Percentiles rank a stretch among this genome's conserved stretches.
Conservation (phyloP, 1,140 invertebrate species). For the Drosophila funebris region DNA sequence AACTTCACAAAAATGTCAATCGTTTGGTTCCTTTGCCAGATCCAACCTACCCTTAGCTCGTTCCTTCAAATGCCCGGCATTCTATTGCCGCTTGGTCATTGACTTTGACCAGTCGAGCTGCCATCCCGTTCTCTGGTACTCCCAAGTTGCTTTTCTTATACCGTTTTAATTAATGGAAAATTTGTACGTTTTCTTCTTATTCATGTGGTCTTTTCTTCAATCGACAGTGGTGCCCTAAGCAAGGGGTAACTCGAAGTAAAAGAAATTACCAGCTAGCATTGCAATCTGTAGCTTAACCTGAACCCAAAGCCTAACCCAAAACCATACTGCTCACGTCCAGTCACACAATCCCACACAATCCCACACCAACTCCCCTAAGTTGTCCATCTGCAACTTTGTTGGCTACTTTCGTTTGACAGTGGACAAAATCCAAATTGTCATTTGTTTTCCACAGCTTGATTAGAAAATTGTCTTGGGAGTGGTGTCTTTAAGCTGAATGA, state of each 20-base stretch:
- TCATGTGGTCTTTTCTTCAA: constrained; percentile 61
- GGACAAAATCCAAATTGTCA: constrained; percentile 42
- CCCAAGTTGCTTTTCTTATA: constrained; percentile 50
- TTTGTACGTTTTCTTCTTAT: constrained; percentile 67
- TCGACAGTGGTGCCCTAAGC: constrained; percentile 26
- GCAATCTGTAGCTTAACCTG: constrained; percentile 21
- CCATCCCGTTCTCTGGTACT: not conserved
- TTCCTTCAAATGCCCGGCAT: not conserved
- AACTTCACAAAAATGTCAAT: constrained; percentile 66
- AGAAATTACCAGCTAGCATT: constrained; percentile 29
- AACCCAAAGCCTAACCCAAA: constrained; percentile 1
- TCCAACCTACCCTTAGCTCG: constrained; percentile 3
- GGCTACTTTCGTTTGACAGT: constrained; percentile 42
- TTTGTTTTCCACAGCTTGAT: constrained; percentile 43
- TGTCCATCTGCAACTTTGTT: constrained; percentile 18
- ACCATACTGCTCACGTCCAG: not conserved
- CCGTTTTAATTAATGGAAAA: constrained; percentile 74
- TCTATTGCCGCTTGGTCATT: constrained; percentile 11
- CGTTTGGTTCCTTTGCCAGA: constrained; percentile 24
- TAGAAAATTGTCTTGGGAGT: constrained; percentile 49
- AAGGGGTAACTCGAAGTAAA: constrained; percentile 57
- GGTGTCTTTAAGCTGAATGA: constrained; percentile 25
- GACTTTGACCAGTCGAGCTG: constrained; percentile 37
- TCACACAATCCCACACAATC: not conserved
- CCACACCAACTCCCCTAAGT: constrained; percentile 5